phyloP scores from a whole-genome alignment of 2,797 vertebrate genomes.

The Champsocephalus gunnari region DNA sequence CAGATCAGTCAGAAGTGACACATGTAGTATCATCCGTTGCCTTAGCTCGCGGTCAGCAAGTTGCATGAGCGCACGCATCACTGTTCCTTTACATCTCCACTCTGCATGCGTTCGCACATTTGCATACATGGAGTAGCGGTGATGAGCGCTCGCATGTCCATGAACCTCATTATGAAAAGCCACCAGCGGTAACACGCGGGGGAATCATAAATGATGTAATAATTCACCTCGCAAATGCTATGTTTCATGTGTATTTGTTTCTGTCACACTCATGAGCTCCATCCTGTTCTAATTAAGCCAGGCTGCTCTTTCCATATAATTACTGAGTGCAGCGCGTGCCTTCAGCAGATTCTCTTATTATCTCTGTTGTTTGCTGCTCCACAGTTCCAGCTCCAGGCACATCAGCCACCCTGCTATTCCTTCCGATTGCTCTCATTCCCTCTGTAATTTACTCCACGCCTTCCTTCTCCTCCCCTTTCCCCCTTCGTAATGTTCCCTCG shows the following conservation, averaged over 20 bases:
- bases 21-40: background rate
- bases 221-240: conserved; percentile 47
- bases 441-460: conserved; percentile 57
- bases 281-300: conserved; percentile 75
- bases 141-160: conserved; percentile 39
- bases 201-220: conserved; percentile 59
- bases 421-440: conserved; percentile 47
- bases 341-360: conserved; percentile 69
- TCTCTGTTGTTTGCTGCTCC: conserved; percentile 67
- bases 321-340: conserved; percentile 54
- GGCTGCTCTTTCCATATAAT: conserved; percentile 67
- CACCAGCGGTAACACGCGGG: conserved; percentile 43
- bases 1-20: conserved; percentile 11
- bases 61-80: background rate
- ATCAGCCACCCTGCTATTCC: conserved; percentile 57
- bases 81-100: conserved; percentile 3
- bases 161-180: conserved; percentile 56
- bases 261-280: conserved; percentile 43
- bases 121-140: background rate
- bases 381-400: conserved; percentile 52
- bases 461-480: conserved; percentile 27
- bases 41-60: background rate
- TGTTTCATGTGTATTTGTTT: conserved; percentile 34
- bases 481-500: conserved; percentile 37
- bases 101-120: conserved; percentile 10